Evolutionary conservation across 2,888 invertebrate species (phyloP), one percentile per base, ranked within the genome.

Genomic region (Prenolepis imparis): DNA sequence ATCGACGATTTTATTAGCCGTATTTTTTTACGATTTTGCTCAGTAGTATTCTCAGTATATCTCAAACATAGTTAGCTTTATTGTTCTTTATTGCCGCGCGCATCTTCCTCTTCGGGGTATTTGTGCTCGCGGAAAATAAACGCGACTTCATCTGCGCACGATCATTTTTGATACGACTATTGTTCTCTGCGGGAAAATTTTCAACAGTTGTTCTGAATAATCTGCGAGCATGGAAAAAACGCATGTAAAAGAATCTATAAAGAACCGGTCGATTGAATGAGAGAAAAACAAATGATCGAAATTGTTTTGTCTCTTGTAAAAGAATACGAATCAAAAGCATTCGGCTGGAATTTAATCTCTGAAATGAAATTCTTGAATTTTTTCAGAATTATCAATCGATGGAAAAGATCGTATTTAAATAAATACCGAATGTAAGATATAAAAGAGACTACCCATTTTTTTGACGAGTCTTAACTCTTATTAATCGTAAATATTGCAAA

Each of bases 181-280:
- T 83, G 83, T 85, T 78, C 63, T 61, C 48, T 36, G 44, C 48
- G 41, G 1, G 4, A 68, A 68, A 78, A 78, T 68, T 68, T 68
- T 4, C 21, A 55, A 55, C 52, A 28, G 15, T 11, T n/a, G 55
- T 28, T 0, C 36, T 41, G 24, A 8, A 52, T 75, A 75, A 75
- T 66, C 66, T 24, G 15, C 24, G 66, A 52, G 24, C 15, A 12
- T 75, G 66, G n/a, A 52, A 36, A 36, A 75, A 75, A 52, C 24
- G 66, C 24, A 1, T 12, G 39, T 44, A 52, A 52, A 52, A 44
- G 24, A 12, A 12, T 64, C 1, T 66, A 44, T 15, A 52, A 66
- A 66, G 24, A 24, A 72, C 15, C 36, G 36, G 36, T 36, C 18
- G 18, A 52, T 52, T 36, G 18, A 66, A 48, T 18, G 11, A 3